Conservation (phyloP, 2,797 vertebrate species). For the Dicrostonyx torquatus region DNA sequence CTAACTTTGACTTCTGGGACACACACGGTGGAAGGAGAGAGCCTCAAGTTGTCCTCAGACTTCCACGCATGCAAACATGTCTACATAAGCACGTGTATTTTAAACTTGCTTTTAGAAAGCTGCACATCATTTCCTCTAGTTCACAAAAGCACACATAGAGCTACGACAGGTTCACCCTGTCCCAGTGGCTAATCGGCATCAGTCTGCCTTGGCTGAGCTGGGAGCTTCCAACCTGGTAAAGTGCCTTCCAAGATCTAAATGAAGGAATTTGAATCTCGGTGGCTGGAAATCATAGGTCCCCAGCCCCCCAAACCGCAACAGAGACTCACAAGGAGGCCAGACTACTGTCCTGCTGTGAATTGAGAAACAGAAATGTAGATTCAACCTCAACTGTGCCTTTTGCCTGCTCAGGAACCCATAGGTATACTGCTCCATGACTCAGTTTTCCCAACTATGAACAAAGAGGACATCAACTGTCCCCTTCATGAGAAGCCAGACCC, state of each 20-base stretch:
- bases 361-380: not conserved
- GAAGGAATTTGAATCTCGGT: not conserved
- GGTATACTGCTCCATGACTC: not conserved
- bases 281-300: not conserved
- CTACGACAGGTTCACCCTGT: not conserved
- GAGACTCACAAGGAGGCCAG: not conserved
- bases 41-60: not conserved
- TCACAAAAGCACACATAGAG: constrained; percentile 6
- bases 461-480: not conserved
- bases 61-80: not conserved
- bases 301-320: not conserved
- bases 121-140: not conserved
- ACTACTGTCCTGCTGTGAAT: not conserved
- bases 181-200: not conserved
- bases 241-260: not conserved
- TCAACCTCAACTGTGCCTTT: not conserved
- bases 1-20: not conserved
- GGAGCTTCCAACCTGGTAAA: not conserved
- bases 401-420: not conserved
- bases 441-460: constrained; percentile 22
- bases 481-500: not conserved
- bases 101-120: not conserved
- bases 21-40: too few species aligned
- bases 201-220: not conserved
- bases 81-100: not conserved